Evolutionary conservation across 2,113 vertebrate species (phyloP).

Genomic region (Ceratotherium simum): DNA sequence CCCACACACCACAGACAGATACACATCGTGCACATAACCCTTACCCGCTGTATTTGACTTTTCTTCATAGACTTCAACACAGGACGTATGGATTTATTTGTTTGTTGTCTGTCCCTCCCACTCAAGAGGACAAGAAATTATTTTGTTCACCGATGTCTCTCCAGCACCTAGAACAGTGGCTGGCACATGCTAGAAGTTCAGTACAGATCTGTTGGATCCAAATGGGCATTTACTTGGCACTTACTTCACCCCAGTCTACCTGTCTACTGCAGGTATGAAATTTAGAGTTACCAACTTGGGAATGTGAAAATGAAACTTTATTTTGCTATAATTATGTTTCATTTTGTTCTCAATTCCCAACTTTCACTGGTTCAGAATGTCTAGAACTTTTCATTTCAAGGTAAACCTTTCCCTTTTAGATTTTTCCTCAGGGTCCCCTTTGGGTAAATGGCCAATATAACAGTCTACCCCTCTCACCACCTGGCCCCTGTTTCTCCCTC

Average conservation of each 20-base stretch:
- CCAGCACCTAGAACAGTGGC: background rate
- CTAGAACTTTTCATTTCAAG: background rate
- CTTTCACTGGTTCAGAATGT: background rate
- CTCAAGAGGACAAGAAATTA: background rate
- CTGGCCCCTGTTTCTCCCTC: background rate
- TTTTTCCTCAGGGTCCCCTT: conserved; percentile 7
- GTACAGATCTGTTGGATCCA: background rate
- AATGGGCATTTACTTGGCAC: background rate
- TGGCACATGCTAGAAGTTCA: background rate
- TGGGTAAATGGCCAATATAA: background rate
- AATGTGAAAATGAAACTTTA: background rate
- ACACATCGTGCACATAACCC: background rate
- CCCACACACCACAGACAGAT: background rate
- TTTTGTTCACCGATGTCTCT: background rate
- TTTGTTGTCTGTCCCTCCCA: background rate
- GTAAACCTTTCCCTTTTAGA: background rate
- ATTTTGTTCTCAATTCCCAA: background rate
- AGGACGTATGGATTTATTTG: background rate
- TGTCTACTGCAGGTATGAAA: background rate
- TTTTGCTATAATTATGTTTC: background rate
- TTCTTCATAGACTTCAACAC: background rate
- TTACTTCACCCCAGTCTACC: background rate
- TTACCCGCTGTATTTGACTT: background rate
- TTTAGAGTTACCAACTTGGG: background rate
- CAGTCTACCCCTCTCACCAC: background rate